These are phyloP conservation scores for Syritta pipiens DNA, from an alignment of 2,888 invertebrate genomes.

Conservation along the genomic window DNA sequence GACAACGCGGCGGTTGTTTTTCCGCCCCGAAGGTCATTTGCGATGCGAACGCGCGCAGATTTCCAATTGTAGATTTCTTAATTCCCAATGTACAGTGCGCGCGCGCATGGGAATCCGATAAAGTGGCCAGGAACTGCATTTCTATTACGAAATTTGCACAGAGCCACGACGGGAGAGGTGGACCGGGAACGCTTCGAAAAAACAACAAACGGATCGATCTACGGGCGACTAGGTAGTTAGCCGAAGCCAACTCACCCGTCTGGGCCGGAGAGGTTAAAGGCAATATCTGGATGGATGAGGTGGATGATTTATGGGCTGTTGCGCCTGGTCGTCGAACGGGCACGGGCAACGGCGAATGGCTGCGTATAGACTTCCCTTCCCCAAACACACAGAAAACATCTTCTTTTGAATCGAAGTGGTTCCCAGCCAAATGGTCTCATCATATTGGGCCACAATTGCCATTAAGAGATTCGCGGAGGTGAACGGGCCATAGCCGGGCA, in stretches of 20 bases:
- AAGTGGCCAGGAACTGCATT: conserved; percentile 64
- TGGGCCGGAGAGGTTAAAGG: conserved; percentile 67
- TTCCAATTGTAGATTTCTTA: conserved; percentile 64
- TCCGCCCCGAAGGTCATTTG: conserved; percentile 68
- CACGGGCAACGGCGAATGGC: conserved; percentile 30
- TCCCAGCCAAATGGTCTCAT: conserved; percentile 68
- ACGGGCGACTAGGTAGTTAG: conserved; percentile 60
- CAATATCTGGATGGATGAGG: conserved; percentile 68
- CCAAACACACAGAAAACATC: conserved; percentile 64
- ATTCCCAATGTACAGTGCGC: conserved; percentile 53
- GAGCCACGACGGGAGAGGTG: conserved; percentile 13
- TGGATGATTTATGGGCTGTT: conserved; percentile 63
- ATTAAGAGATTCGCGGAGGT: conserved; percentile 50
- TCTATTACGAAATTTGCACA: conserved; percentile 59
- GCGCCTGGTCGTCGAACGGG: conserved; percentile 26
- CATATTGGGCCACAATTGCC: conserved; percentile 63
- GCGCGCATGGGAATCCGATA: conserved; percentile 66
- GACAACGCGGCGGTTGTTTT: conserved; percentile 56
- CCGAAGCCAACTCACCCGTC: conserved; percentile 28
- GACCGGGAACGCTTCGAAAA: neutral
- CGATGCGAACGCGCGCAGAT: conserved; percentile 62
- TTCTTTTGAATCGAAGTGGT: conserved; percentile 67
- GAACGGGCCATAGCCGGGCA: conserved; percentile 4
- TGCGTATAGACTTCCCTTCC: conserved; percentile 43
- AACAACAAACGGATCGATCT: conserved; percentile 61